These are phyloP conservation scores for Catostylus mosaicus DNA, from an alignment of 30 jellyfish, hydroid and myxozoan genomes.

Conservation along the genomic window DNA sequence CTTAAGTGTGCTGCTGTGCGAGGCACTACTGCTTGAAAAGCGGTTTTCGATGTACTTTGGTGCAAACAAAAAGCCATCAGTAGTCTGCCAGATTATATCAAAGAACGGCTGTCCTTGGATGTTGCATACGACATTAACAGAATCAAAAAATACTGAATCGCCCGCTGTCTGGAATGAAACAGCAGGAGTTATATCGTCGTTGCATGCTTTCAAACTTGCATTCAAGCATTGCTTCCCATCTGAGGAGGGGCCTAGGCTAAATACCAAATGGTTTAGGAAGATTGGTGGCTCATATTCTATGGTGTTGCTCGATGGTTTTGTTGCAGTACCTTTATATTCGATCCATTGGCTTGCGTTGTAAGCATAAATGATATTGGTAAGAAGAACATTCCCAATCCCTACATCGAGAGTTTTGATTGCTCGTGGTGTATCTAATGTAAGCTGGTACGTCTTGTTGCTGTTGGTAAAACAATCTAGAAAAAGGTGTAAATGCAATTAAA, in stretches of 20 bases:
- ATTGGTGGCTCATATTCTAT: slow-evolving; percentile 25
- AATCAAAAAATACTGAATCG: slow-evolving; percentile 4
- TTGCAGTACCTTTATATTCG: slow-evolving; percentile 8
- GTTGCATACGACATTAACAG: slow-evolving; percentile 10
- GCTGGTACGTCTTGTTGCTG: slow-evolving; percentile 27
- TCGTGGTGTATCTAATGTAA: slow-evolving; percentile 4
- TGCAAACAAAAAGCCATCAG: slow-evolving; percentile 19
- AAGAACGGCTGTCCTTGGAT: slow-evolving; percentile 50
- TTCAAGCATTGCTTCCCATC: slow-evolving; percentile 13
- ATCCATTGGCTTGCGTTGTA: slow-evolving; percentile 38
- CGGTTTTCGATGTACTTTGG: slow-evolving; percentile 5
- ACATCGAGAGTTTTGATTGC: slow-evolving; percentile 14
- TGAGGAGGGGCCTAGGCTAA: slow-evolving; percentile 6
- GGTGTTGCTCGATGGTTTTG: neutral
- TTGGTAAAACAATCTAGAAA: slow-evolving; percentile 27
- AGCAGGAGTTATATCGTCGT: slow-evolving; percentile 38
- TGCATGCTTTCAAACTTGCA: slow-evolving; percentile 25
- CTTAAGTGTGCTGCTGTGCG: slow-evolving; percentile 38
- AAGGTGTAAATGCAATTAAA: too few relatives aligned
- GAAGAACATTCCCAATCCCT: slow-evolving; percentile 12
- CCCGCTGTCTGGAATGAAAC: neutral
- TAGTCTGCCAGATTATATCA: slow-evolving; percentile 30
- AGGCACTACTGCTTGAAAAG: neutral
- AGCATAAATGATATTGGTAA: slow-evolving; percentile 6
- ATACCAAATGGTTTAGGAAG: slow-evolving; percentile 2